Base-by-base conservation (phyloP, 1,140 invertebrate species). In the Charaxes varanes region DNA sequence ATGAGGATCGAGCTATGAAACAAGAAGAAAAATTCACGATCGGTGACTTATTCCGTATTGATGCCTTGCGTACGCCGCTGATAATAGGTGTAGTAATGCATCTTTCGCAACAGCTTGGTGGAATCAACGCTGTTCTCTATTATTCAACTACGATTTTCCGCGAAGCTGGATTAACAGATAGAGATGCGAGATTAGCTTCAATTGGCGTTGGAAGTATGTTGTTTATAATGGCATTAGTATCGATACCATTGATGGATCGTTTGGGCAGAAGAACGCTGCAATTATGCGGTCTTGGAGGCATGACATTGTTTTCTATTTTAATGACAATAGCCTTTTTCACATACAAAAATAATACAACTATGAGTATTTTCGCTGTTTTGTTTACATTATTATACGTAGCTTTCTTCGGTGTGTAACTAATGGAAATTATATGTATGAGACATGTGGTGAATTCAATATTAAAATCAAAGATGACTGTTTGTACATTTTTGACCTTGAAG, bases 11-110 rank as follows among this genome's bases (percentile, higher is more conserved):
- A 51, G 93, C 94, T 30, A 91, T 93, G 73, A 90, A 92, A 69
- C 87, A 91, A 33, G 93, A 95, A 79, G 88, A 93, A 14, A 90
- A 90, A 51, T 93, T 95, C 62, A 92, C 92, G 22, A 91, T 95
- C 86, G 86, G 87, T 41, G 91, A 95, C 74, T 85, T 96, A 47
- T 88, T 96, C 60, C 89, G 89, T 48, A 94, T 92, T 36, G 88
- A 88, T 22, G 88, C 90, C 32, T 83, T 97, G 27, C 88, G 94
- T 48, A 88, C 89, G 47, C 95, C 95, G 6, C 88, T 97, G 12
- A 85, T 96, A 41, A 97, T 98, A 62, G 94, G 94, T 42, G 88
- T 97, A 37, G 92, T 97, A 14, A 96, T 97, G 94, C 95, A 97
- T 79, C 87, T 97, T 12, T 97, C 95, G 12, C 96, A 97, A 71